Conservation (phyloP, 1,140 invertebrate species). For the Hyles vespertilio region DNA sequence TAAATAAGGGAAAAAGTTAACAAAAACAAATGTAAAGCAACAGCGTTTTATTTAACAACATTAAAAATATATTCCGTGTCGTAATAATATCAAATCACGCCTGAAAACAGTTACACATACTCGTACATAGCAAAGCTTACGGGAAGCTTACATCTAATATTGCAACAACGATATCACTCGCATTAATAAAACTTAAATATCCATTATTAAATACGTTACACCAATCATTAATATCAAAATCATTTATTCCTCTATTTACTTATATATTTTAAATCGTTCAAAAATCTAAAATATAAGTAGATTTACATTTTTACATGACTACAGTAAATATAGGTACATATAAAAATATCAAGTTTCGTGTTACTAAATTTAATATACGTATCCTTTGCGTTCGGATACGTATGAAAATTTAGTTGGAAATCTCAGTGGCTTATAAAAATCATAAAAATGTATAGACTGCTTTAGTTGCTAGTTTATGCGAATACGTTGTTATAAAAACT, state of each 20-base stretch:
- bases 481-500: too few species aligned
- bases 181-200: constrained; percentile 33
- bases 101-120: constrained; percentile 10
- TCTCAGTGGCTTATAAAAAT: neutral
- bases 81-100: constrained; percentile 18
- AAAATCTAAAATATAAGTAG: constrained; percentile 19
- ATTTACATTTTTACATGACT: constrained; percentile 35
- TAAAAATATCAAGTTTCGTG: constrained; percentile 15
- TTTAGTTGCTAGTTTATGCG: too few species aligned
- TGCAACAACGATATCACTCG: constrained; percentile 70
- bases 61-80: constrained; percentile 32
- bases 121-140: constrained; percentile 38
- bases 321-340: constrained; percentile 31
- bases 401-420: constrained; percentile 28
- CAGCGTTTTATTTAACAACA: constrained; percentile 60
- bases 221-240: constrained; percentile 6
- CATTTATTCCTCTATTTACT: too few species aligned
- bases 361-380: constrained; percentile 29
- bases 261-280: constrained; percentile 1
- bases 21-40: constrained; percentile 46
- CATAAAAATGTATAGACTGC: neutral
- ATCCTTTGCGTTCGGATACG: constrained; percentile 23
- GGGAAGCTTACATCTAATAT: constrained; percentile 56
- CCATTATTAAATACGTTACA: constrained; percentile 5
- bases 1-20: constrained; percentile 6